Evolutionary conservation across 1,140 invertebrate species (phyloP), one percentile per base, ranked within the genome.

Genomic region (Zaprionus tsacasi): DNA sequence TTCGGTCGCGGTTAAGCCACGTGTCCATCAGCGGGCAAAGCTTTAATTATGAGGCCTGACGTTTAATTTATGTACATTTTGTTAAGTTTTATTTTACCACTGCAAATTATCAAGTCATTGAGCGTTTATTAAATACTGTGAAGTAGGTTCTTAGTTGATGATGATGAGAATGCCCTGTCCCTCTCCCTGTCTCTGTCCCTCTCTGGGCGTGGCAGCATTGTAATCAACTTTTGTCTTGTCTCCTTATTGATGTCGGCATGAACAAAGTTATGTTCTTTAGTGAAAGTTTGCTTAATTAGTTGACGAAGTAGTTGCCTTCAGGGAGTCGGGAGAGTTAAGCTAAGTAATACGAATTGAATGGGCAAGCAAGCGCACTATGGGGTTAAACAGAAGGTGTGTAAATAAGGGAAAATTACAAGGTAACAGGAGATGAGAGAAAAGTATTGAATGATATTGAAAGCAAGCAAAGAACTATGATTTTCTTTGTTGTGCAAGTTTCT

Each of bases 61-160:
- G 85, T 78, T 76, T 85, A 89, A 89, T 89, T 89, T 81, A 89
- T 89, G 85, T 81, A 85, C 87, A 90, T 89, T 85, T 79, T 85
- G 81, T 90, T 81, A 81, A 76, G 85, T 88, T 89, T 81, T 85
- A 76, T 86, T 90, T 75, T 79, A 68, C 66, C 76, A 81, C 80
- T 76, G 70, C 81, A 88, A 87, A 89, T 90, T 90, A 85, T 86
- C 78, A 89, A 89, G 81, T 90, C 86, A 81, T 89, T 85, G 86
- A 78, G 81, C 58, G 66, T 76, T 79, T 89, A 89, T 89, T 89
- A 89, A 90, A 81, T 77, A 78, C 71, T 73, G 27, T 79, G 59
- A 72, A 57, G 54, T 74, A 61, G 58, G 15, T 56, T 76, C 50
- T 38, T 25, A 25, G 33, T 45, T 70, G 27, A 17, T 57, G 21